phyloP scores from a whole-genome alignment of 1,140 invertebrate genomes.

The Cyphomyrmex costatus region DNA sequence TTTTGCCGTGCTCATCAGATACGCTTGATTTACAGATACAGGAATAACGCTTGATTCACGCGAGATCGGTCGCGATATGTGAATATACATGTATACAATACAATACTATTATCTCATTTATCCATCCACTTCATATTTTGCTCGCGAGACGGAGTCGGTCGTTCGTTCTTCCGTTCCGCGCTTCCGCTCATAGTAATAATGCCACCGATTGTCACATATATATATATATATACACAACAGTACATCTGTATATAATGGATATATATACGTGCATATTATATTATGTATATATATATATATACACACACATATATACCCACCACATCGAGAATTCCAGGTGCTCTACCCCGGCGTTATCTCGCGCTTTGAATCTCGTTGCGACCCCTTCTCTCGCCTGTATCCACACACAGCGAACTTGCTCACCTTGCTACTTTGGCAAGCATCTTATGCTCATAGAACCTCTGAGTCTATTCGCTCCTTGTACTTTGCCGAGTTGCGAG shows the following conservation, averaged over 20 bases:
- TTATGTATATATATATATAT: constrained; percentile 17
- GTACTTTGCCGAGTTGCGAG: constrained; percentile 63
- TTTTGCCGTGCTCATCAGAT: neutral
- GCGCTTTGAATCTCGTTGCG: constrained; percentile 46
- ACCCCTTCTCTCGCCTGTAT: constrained; percentile 50
- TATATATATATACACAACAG: constrained; percentile 6
- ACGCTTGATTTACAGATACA: constrained; percentile 7
- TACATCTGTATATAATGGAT: constrained; percentile 74
- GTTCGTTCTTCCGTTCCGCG: constrained; percentile 36
- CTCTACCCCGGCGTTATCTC: constrained; percentile 47
- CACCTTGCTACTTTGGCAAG: constrained; percentile 67
- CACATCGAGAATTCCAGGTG: constrained; percentile 37
- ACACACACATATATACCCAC: neutral
- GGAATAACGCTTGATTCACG: constrained; percentile 21
- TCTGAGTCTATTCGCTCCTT: constrained; percentile 65
- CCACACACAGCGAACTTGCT: constrained; percentile 49
- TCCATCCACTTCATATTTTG: constrained; percentile 30
- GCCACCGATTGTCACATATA: constrained; percentile 20
- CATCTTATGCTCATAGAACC: constrained; percentile 65
- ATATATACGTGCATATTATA: constrained; percentile 54
- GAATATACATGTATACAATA: too few species aligned
- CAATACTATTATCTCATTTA: constrained; percentile 48
- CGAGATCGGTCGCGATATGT: constrained; percentile 1
- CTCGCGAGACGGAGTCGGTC: constrained; percentile 12
- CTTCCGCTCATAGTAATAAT: constrained; percentile 39